These are phyloP conservation scores for Trinorchestia longiramus DNA, from an alignment of 1,140 invertebrate genomes.

Conservation along the genomic window DNA sequence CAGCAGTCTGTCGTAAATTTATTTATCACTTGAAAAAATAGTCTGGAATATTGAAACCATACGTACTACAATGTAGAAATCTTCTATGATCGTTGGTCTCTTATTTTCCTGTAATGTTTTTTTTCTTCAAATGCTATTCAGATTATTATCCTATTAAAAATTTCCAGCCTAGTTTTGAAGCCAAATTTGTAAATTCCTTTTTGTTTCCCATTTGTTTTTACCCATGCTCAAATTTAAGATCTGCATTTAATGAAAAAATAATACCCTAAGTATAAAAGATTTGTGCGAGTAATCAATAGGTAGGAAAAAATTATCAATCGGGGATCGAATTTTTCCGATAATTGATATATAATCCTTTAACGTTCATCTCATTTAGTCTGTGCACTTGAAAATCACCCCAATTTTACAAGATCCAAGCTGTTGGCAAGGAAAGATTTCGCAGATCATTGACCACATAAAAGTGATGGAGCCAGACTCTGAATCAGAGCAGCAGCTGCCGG, in stretches of 20 bases:
- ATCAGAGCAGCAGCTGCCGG: constrained; percentile 36
- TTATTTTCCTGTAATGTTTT: no score
- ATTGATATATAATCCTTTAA: neutral
- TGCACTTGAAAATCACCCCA: neutral
- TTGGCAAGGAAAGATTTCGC: constrained; percentile 22
- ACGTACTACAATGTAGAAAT: no score
- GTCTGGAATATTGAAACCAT: no score
- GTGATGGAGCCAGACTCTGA: constrained; percentile 33
- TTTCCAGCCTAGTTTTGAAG: no score
- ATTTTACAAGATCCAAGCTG: neutral
- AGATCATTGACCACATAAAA: constrained; percentile 45
- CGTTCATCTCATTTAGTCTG: neutral
- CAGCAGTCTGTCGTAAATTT: no score
- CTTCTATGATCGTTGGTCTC: no score
- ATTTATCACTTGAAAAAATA: no score
- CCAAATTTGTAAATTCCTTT: no score
- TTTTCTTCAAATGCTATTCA: no score
- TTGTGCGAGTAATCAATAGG: neutral
- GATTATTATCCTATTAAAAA: no score
- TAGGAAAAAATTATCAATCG: neutral
- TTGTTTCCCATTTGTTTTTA: no score
- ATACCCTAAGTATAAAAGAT: neutral
- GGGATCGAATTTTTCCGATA: neutral
- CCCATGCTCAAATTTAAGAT: neutral
- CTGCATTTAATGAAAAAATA: neutral